Base-by-base conservation (phyloP, 2,888 invertebrate species). In the Cryptosula pallasiana region DNA sequence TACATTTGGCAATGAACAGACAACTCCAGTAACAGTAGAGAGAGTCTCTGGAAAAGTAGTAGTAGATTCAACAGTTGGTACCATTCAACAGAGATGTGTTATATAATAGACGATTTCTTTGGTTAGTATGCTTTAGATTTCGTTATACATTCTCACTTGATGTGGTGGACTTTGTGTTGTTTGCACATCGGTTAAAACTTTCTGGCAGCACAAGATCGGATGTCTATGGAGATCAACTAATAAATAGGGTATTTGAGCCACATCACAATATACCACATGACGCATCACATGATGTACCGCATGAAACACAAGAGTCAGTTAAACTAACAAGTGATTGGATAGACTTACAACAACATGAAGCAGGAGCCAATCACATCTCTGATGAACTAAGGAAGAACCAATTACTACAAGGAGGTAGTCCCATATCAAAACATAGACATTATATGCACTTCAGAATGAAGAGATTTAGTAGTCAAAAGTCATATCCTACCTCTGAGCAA, bases 291-390 rank as follows among this genome's bases (percentile, higher is more conserved):
- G 63, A 63, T 29, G n/a, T 63, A 32, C 63, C 63, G 3, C 63
- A 63, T 32, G 32, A 63, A n/a, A 63, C 32, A 9, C 25, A 32
- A 5, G 63, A 63, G 3, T 63, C 63, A 13, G 63, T 34, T 1
- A 32, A 63, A 63, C 63, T 63, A n/a, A 63, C 63, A 27, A 27
- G 27, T 63, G 63, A 63, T 32, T 63, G 63, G 63, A 27, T 63
- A 32, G 32, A n/a, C 3, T n/a, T 63, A 13, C 29, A 16, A 13
- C 29, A 63, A n/a, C 63, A 63, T n/a, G 29, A 63, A 27, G 9
- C 20, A 63, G 32, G 32, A 63, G n/a, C 63, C 32, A 32, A 32
- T 63, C 32, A 63, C 32, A 63, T 63, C 16, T 23, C 29, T 9
- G 32, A 63, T 63, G 63, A 27, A 32, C 63, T 63, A n/a, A 63